These are phyloP conservation scores for Netelia melanura DNA, from an alignment of 2,888 invertebrate species.

Conservation along the genomic window DNA sequence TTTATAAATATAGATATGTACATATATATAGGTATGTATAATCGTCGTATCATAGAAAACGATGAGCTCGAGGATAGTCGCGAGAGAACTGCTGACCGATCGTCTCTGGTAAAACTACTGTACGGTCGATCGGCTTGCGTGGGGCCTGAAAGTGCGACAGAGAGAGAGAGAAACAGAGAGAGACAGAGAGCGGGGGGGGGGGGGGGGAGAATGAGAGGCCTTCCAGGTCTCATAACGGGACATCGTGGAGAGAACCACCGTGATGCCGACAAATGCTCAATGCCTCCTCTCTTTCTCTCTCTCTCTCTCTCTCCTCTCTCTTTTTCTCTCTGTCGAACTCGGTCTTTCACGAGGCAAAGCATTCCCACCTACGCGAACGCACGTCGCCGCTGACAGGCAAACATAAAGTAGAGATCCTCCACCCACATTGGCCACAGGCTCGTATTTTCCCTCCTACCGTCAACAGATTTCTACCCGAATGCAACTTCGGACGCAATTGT, in stretches of 20 bases:
- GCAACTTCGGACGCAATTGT: not conserved
- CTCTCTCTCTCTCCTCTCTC: conserved; percentile 35
- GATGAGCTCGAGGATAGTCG: conserved; percentile 50
- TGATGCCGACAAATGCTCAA: conserved; percentile 43
- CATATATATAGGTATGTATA: conserved; percentile 3
- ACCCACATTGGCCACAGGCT: conserved; percentile 49
- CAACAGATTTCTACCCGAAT: not conserved
- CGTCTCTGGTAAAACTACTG: conserved; percentile 61
- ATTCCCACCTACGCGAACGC: conserved; percentile 52
- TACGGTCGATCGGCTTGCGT: conserved; percentile 64
- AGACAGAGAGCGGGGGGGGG: not conserved
- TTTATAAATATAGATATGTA: not conserved
- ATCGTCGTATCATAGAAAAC: conserved; percentile 17
- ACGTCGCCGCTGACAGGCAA: conserved; percentile 49
- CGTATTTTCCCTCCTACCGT: not conserved
- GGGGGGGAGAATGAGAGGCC: conserved; percentile 70
- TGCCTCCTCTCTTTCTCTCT: conserved; percentile 27
- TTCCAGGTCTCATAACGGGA: conserved; percentile 84
- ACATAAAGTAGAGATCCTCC: conserved; percentile 45
- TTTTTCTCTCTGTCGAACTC: conserved; percentile 34
- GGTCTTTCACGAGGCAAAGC: conserved; percentile 13
- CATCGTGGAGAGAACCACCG: conserved; percentile 66
- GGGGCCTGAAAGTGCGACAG: conserved; percentile 37
- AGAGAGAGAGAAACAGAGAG: conserved; percentile 19
- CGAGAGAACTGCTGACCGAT: conserved; percentile 67